Percentiles rank a stretch among this genome's conserved stretches.
These are phyloP conservation scores for Malurus cyaneus DNA, from an alignment of 2,113 vertebrate genomes.

Conservation along the genomic window DNA sequence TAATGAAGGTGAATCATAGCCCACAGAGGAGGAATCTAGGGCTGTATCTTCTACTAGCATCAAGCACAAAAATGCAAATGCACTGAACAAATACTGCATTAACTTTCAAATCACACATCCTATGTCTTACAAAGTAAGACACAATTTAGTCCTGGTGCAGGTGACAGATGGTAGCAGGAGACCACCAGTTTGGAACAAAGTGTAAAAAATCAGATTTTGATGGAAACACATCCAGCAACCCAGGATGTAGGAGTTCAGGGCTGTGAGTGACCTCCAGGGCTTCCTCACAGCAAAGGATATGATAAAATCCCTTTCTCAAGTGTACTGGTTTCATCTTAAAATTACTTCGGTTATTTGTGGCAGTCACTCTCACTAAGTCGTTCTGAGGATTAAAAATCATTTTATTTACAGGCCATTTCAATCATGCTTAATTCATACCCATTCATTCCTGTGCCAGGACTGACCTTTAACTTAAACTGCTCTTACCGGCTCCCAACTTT, in stretches of 20 bases:
- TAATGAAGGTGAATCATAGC: slow-evolving; percentile 66
- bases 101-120: slow-evolving; percentile 60
- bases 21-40: slow-evolving; percentile 59
- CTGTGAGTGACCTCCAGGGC: background rate
- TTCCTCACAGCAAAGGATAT: background rate
- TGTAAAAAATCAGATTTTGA: background rate
- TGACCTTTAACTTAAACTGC: background rate
- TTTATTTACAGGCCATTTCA: background rate
- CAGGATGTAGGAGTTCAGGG: background rate
- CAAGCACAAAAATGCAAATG: slow-evolving; percentile 66
- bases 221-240: background rate
- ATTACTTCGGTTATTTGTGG: background rate
- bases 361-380: background rate
- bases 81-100: slow-evolving; percentile 54
- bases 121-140: slow-evolving; percentile 24
- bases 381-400: background rate
- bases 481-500: background rate
- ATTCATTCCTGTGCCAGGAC: background rate
- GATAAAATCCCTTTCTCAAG: background rate
- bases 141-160: slow-evolving; percentile 1
- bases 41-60: slow-evolving; percentile 43
- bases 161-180: slow-evolving; percentile 45
- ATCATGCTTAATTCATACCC: background rate
- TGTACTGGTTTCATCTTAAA: background rate
- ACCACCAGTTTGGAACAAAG: background rate